A percentile compares a stretch with the other conserved stretches of the same genome.
Conservation (phyloP, 2,888 invertebrate genomes). For the Sphaerophoria rueppellii region DNA sequence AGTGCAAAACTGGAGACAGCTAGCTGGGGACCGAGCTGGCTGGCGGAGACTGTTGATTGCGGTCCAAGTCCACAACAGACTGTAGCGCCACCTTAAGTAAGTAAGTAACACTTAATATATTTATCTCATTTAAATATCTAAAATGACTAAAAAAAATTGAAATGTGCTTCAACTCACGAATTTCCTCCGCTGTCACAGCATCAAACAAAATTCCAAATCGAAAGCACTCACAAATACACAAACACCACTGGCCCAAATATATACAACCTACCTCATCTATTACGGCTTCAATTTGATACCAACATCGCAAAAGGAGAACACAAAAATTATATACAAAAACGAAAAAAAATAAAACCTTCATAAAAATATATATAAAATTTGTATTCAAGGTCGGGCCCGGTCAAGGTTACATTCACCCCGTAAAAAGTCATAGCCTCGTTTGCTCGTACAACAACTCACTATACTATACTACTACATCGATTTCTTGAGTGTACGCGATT, state of each 20-base stretch:
- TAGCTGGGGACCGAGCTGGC: too few species aligned
- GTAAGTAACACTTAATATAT: too few species aligned
- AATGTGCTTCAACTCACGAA: slow-evolving; percentile 54
- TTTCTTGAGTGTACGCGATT: slow-evolving; percentile 2
- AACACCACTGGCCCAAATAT: neutral
- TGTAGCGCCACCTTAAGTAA: too few species aligned
- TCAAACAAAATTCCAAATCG: slow-evolving; percentile 31
- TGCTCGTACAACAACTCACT: slow-evolving; percentile 37
- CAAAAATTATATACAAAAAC: slow-evolving; percentile 12
- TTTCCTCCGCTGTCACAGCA: slow-evolving; percentile 20
- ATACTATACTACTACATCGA: slow-evolving; percentile 16
- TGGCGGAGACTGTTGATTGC: too few species aligned
- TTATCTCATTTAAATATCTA: too few species aligned
- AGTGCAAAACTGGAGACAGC: too few species aligned
- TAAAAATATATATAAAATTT: slow-evolving; percentile 35
- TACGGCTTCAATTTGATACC: slow-evolving; percentile 50
- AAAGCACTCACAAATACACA: slow-evolving; percentile 13
- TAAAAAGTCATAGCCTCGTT: slow-evolving; percentile 72
- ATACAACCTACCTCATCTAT: slow-evolving; percentile 11
- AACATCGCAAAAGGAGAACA: slow-evolving; percentile 47
- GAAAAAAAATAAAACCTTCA: slow-evolving; percentile 22
- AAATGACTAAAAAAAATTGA: neutral
- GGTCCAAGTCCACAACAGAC: too few species aligned
- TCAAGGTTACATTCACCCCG: slow-evolving; percentile 74
- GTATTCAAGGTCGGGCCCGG: slow-evolving; percentile 69